phyloP scores from a whole-genome alignment of 2,888 invertebrate species.

The Melolontha melolontha region DNA sequence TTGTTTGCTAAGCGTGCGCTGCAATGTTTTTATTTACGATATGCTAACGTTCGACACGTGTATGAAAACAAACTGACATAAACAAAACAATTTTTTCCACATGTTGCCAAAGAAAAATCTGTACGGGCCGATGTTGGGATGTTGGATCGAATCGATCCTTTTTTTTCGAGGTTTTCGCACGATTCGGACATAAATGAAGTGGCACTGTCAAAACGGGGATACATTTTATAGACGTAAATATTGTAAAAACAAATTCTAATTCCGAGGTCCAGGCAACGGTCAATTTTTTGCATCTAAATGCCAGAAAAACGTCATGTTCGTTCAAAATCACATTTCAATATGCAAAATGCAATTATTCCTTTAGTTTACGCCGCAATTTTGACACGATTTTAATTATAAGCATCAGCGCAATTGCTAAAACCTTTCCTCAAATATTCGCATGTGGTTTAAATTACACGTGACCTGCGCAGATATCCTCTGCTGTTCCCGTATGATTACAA shows the following conservation, averaged over 20 bases:
- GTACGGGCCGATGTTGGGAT: not conserved
- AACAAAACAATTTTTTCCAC: constrained; percentile 42
- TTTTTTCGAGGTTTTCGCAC: not conserved
- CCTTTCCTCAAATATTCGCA: too few species aligned
- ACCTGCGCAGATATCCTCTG: too few species aligned
- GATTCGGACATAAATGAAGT: too few species aligned
- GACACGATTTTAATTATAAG: too few species aligned
- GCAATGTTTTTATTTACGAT: constrained; percentile 7
- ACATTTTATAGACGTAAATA: not conserved
- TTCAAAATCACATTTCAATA: too few species aligned
- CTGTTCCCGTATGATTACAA: too few species aligned
- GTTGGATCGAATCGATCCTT: not conserved
- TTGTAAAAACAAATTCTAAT: not conserved
- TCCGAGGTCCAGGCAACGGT: not conserved
- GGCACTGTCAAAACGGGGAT: not conserved
- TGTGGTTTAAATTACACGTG: too few species aligned
- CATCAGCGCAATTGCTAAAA: too few species aligned
- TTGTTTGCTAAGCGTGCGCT: constrained; percentile 12
- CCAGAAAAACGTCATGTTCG: too few species aligned
- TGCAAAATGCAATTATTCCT: too few species aligned
- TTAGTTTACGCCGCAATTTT: too few species aligned
- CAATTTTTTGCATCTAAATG: not conserved
- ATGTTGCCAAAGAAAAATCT: constrained; percentile 43
- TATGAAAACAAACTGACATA: constrained; percentile 30
- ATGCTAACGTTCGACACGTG: not conserved